phyloP scores from a whole-genome alignment of 2,888 invertebrate genomes.

The Odontothrips loti region DNA sequence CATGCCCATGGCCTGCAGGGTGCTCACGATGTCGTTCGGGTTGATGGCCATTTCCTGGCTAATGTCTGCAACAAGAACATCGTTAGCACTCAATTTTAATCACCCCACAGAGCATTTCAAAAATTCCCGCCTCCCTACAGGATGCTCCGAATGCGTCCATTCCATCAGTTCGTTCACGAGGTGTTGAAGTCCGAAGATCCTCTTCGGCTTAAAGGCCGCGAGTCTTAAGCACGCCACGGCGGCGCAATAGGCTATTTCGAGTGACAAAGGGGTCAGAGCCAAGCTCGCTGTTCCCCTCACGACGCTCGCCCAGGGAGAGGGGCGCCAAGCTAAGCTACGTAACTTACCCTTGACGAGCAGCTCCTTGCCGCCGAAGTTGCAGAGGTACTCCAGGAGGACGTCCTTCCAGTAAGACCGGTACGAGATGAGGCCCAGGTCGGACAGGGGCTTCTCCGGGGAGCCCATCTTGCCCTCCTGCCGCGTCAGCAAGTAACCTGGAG shows the following conservation, averaged over 20 bases:
- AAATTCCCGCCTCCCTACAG: too few species aligned
- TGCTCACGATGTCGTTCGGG: conserved; percentile 95
- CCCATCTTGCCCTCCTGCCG: conserved; percentile 95
- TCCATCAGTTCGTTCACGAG: too few species aligned
- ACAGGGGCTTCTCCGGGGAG: conserved; percentile 97
- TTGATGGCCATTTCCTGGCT: conserved; percentile 92
- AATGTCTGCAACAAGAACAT: conserved; percentile 51
- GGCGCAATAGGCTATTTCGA: too few species aligned
- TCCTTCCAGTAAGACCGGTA: conserved; percentile 99
- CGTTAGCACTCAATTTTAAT: neutral
- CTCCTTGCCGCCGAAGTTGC: conserved; percentile 81
- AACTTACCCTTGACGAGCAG: conserved; percentile 81
- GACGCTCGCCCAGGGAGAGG: too few species aligned
- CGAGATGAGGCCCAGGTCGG: conserved; percentile 93
- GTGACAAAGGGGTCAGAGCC: too few species aligned
- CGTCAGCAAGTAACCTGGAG: conserved; percentile 89
- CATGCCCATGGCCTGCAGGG: conserved; percentile 91
- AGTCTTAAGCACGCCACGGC: too few species aligned
- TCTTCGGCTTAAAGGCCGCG: too few species aligned
- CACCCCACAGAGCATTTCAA: too few species aligned
- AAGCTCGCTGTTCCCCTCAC: too few species aligned
- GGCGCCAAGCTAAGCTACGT: too few species aligned
- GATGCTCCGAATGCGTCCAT: too few species aligned
- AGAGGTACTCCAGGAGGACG: conserved; percentile 84
- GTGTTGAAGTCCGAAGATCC: too few species aligned